phyloP scores from a whole-genome alignment of 2,113 vertebrate species.

The Pachypanchax playfairii region DNA sequence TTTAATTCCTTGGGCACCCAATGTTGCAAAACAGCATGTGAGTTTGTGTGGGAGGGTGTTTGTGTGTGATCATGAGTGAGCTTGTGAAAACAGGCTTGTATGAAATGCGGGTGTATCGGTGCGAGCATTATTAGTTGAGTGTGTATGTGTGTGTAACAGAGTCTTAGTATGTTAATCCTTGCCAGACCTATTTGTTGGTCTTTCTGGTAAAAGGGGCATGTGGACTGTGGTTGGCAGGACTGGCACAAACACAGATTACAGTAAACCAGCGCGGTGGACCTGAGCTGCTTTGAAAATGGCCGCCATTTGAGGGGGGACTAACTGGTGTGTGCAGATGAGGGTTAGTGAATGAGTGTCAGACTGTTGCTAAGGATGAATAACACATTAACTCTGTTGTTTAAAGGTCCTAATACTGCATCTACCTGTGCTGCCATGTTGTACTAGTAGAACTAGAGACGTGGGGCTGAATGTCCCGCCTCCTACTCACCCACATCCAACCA shows the following conservation, averaged over 20 bases:
- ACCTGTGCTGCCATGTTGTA: too few relatives aligned
- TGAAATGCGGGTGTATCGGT: conserved; percentile 34
- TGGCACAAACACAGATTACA: conserved; percentile 70
- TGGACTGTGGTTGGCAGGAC: conserved; percentile 65
- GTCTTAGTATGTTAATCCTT: conserved; percentile 40
- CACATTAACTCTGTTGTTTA: too few relatives aligned
- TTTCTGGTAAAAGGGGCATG: conserved; percentile 50
- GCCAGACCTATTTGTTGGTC: conserved; percentile 44
- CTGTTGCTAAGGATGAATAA: too few relatives aligned
- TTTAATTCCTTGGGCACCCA: conserved; percentile 40
- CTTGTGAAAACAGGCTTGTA: conserved; percentile 42
- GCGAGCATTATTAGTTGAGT: conserved; percentile 11
- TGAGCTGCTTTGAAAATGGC: conserved; percentile 48
- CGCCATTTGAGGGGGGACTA: conserved; percentile 2
- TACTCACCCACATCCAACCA: too few relatives aligned
- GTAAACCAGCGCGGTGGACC: conserved; percentile 48
- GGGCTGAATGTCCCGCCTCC: too few relatives aligned
- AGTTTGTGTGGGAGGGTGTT: conserved; percentile 59
- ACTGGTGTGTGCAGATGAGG: conserved; percentile 20
- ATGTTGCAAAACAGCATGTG: conserved; percentile 57
- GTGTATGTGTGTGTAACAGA: conserved; percentile 5
- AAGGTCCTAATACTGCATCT: too few relatives aligned
- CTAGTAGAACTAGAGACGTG: too few relatives aligned
- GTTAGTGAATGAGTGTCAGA: too few relatives aligned
- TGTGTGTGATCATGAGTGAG: conserved; percentile 51